These are phyloP conservation scores for Paralvinella palmiformis DNA, from an alignment of 1,140 invertebrate species.

Conservation along the genomic window DNA sequence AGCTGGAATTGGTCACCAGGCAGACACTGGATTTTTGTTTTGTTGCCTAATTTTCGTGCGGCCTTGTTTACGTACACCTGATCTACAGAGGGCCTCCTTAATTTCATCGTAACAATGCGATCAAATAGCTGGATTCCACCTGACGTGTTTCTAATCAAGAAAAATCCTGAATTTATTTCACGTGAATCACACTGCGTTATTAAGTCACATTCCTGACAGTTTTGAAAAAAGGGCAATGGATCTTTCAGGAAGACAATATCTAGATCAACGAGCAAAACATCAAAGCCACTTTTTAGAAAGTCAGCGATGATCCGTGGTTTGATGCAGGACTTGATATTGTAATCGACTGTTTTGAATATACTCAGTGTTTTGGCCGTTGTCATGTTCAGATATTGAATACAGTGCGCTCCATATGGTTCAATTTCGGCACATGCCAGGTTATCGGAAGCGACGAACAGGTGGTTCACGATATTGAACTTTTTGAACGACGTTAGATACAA, in stretches of 20 bases:
- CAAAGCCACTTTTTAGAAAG: neutral
- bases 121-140: neutral
- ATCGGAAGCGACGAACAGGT: conserved; percentile 4
- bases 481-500: neutral
- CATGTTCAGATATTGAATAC: neutral
- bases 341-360: neutral
- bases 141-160: neutral
- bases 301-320: conserved; percentile 3
- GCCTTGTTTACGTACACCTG: neutral
- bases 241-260: conserved; percentile 11
- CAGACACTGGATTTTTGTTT: neutral
- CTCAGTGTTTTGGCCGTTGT: neutral
- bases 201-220: neutral
- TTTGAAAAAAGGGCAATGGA: neutral
- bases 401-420: neutral
- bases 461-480: conserved; percentile 3
- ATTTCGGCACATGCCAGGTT: neutral
- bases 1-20: neutral
- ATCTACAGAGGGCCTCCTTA: neutral
- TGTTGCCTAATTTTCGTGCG: neutral
- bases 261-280: conserved; percentile 1
- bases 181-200: neutral
- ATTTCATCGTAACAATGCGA: neutral
- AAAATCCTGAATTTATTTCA: conserved; percentile 7
- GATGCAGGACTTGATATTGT: neutral